Percentiles rank a stretch among this genome's conserved stretches.
Conservation (phyloP, 1,140 invertebrate genomes). For the Cyrtorhinus lividipennis region DNA sequence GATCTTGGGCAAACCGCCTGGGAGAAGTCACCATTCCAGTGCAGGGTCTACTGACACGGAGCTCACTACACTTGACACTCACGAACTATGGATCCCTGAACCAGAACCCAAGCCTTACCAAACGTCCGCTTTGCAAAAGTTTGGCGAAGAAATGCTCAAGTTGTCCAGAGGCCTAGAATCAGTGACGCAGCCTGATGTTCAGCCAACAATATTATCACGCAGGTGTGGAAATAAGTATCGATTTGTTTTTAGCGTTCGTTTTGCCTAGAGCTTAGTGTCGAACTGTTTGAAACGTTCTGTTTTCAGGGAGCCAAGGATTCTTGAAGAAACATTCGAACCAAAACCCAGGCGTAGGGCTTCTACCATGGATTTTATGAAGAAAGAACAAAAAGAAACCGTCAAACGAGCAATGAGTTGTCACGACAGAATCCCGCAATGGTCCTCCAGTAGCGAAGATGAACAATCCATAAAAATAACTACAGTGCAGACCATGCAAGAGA, state of each 20-base stretch:
- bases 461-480: conserved; percentile 13
- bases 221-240: background rate
- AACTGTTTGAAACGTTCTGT: background rate
- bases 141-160: conserved; percentile 67
- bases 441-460: conserved; percentile 19
- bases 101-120: conserved; percentile 61
- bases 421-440: conserved; percentile 25
- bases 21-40: conserved; percentile 20
- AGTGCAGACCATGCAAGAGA: conserved; percentile 16
- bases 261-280: background rate
- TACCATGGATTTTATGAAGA: conserved; percentile 35
- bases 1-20: conserved; percentile 30
- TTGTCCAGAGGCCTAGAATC: conserved; percentile 56
- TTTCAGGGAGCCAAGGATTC: conserved; percentile 4
- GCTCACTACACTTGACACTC: conserved; percentile 58
- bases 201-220: background rate
- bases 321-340: conserved; percentile 29
- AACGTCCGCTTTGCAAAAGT: conserved; percentile 64
- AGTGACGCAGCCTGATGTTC: background rate
- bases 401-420: conserved; percentile 37
- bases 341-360: conserved; percentile 34
- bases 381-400: conserved; percentile 21
- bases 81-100: conserved; percentile 65
- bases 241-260: background rate
- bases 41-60: conserved; percentile 66